These are phyloP conservation scores for Vicugna pacos DNA, from an alignment of 2,113 vertebrate species.

Conservation along the genomic window DNA sequence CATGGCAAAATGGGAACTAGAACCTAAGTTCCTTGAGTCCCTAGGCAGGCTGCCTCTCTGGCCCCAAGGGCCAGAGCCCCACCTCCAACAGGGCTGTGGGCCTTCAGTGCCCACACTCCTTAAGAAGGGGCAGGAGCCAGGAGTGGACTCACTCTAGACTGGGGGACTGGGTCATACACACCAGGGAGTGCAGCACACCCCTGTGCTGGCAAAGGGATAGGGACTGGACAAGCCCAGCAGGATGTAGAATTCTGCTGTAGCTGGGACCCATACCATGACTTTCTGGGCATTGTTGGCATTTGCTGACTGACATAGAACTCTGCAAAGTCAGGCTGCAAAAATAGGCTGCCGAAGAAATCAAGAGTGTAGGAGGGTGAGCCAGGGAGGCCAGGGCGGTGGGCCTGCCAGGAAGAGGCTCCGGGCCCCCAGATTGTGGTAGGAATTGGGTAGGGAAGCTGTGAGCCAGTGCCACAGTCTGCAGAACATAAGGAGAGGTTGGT, in stretches of 20 bases:
- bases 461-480: not conserved
- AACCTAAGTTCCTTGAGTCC: not conserved
- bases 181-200: no score
- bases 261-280: not conserved
- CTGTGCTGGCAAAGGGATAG: not conserved
- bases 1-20: not conserved
- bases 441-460: not conserved
- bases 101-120: not conserved
- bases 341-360: not conserved
- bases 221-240: not conserved
- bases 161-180: not conserved
- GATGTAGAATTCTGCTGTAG: no score
- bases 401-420: not conserved
- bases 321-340: not conserved
- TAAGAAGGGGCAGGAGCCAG: not conserved
- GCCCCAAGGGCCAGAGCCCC: not conserved
- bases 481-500: not conserved
- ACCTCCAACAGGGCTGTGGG: not conserved
- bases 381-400: no score
- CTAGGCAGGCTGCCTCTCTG: not conserved
- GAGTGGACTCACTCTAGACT: not conserved
- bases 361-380: not conserved
- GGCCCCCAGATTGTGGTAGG: not conserved
- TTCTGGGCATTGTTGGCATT: not conserved
- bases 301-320: not conserved